These are phyloP conservation scores for Chinchilla lanigera DNA, from an alignment of 2,113 vertebrate species.

Conservation along the genomic window DNA sequence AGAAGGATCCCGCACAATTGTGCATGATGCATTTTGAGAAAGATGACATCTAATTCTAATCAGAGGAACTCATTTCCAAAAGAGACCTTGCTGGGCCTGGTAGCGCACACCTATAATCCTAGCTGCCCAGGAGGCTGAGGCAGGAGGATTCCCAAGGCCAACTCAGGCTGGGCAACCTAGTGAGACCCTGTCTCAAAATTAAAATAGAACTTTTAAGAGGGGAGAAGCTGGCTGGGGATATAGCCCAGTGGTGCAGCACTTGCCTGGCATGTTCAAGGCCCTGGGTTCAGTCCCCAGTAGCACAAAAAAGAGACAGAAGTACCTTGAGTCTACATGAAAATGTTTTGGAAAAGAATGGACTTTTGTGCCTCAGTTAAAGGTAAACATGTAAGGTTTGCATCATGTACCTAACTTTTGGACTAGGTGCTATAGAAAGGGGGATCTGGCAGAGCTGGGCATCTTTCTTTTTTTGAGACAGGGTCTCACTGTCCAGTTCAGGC, in stretches of 20 bases:
- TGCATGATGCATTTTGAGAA: background rate
- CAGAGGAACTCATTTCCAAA: background rate
- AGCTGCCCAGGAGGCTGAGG: no score
- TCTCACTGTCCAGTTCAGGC: no score
- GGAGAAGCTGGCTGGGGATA: no score
- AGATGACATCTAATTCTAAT: background rate
- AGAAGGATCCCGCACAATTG: background rate
- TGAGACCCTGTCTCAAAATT: no score
- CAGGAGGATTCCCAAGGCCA: no score
- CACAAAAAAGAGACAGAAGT: background rate
- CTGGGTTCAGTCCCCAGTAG: no score
- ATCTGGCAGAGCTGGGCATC: background rate
- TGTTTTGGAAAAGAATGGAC: background rate
- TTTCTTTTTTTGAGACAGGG: no score
- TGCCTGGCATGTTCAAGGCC: no score
- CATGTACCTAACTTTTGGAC: background rate
- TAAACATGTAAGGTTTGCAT: background rate
- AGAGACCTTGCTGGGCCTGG: background rate
- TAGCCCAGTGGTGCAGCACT: no score
- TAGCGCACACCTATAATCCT: no score
- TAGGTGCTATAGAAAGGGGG: background rate
- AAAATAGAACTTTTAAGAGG: no score
- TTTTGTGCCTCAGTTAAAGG: conserved; percentile 8
- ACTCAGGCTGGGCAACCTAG: no score
- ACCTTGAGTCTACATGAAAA: background rate